Percentiles rank a stretch among this genome's conserved stretches.
Conservation (phyloP, 2,797 vertebrate species). For the Cynodonichthys magdalenae region DNA sequence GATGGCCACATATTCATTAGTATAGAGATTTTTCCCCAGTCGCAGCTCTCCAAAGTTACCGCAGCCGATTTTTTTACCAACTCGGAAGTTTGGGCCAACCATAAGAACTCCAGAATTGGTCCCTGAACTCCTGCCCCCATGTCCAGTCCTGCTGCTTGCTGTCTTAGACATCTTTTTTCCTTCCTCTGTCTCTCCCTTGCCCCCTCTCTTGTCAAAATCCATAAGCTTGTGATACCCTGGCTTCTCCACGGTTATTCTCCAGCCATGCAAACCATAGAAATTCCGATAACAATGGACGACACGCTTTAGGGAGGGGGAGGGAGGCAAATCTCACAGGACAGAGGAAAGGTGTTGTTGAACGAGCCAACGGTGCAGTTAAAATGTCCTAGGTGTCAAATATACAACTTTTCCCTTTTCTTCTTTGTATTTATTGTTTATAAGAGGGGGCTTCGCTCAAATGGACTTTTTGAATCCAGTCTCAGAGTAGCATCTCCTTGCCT, state of each 20-base stretch:
- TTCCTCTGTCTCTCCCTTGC: conserved; percentile 96
- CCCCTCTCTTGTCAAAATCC: conserved; percentile 99
- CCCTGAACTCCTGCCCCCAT: conserved; percentile 87
- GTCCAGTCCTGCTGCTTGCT: conserved; percentile 87
- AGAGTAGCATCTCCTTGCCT: conserved; percentile 71
- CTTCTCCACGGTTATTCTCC: conserved; percentile 99
- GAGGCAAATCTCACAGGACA: conserved; percentile 50
- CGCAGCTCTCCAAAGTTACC: conserved; percentile 98
- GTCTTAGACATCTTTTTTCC: conserved; percentile 97
- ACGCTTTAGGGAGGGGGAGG: conserved; percentile 58
- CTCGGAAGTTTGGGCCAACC: conserved; percentile 98
- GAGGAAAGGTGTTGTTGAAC: conserved; percentile 60
- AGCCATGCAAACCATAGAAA: conserved; percentile 93
- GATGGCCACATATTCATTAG: conserved; percentile 98
- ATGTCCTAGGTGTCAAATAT: conserved; percentile 34
- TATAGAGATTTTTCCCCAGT: conserved; percentile 98
- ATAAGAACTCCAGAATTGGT: conserved; percentile 97
- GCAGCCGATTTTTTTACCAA: conserved; percentile 98
- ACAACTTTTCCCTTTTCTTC: conserved; percentile 55
- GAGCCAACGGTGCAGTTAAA: conserved; percentile 40
- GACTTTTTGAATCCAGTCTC: conserved; percentile 54
- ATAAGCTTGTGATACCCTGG: conserved; percentile 99
- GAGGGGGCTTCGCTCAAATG: conserved; percentile 44
- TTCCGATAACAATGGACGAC: conserved; percentile 72
- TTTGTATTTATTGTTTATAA: conserved; percentile 44